Conservation (phyloP, 2,888 invertebrate genomes). For the Hypolimnas misippus region DNA sequence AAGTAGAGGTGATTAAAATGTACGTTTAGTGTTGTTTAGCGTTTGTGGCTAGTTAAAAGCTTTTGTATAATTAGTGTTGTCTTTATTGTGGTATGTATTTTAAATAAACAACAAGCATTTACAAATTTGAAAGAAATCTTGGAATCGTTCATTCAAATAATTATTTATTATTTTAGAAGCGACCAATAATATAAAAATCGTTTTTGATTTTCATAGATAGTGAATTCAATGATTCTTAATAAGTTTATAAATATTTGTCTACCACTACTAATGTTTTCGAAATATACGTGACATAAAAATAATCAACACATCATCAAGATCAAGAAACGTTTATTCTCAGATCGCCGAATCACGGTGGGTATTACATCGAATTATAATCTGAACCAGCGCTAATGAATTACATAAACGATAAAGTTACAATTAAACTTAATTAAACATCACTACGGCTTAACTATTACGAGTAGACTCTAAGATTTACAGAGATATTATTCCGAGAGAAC, state of each 20-base stretch:
- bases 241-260: too few species aligned
- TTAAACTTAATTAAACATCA: conserved; percentile 5
- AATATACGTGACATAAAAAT: conserved; percentile 25
- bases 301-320: conserved; percentile 17
- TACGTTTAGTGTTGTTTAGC: neutral
- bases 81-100: too few species aligned
- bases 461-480: neutral
- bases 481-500: conserved; percentile 31
- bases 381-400: conserved; percentile 1
- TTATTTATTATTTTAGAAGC: too few species aligned
- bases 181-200: too few species aligned
- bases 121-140: too few species aligned
- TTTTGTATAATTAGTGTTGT: too few species aligned
- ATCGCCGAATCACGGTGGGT: conserved; percentile 34
- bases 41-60: neutral
- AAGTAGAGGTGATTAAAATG: neutral
- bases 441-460: neutral
- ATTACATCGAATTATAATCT: conserved; percentile 20
- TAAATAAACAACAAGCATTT: too few species aligned
- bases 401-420: conserved; percentile 14
- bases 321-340: conserved; percentile 32
- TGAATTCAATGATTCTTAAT: too few species aligned
- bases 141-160: too few species aligned
- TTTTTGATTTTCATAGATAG: too few species aligned
- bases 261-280: too few species aligned